phyloP scores from a whole-genome alignment of 2,797 vertebrate genomes.

The Sitta carolinensis region DNA sequence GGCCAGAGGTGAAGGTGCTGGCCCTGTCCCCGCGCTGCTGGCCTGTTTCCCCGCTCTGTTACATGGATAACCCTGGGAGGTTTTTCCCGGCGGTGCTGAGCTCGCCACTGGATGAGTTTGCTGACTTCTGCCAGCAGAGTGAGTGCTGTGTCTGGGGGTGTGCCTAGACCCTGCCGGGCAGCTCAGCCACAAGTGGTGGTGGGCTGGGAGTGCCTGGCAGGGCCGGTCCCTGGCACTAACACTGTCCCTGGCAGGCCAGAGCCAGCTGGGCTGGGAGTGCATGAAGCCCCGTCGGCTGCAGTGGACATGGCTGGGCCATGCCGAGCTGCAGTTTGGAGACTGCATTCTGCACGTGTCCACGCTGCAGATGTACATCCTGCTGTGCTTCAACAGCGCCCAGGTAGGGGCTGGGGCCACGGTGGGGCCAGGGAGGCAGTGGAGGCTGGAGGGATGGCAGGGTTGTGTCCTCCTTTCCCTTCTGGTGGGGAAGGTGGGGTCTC shows the following conservation, averaged over 20 bases:
- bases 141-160: neutral
- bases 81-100: conserved; percentile 81
- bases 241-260: conserved; percentile 77
- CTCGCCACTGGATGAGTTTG: conserved; percentile 81
- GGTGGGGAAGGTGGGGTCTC: neutral
- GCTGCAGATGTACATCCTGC: conserved; percentile 93
- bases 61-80: conserved; percentile 80
- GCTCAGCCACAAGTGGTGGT: rapidly evolving
- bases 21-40: conserved; percentile 92
- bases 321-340: conserved; percentile 82
- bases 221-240: conserved; percentile 71
- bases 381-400: conserved; percentile 85
- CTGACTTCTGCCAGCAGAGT: conserved; percentile 89
- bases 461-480: rapidly evolving
- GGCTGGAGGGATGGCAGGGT: rapidly evolving
- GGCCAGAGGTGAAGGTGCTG: conserved; percentile 81
- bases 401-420: conserved; percentile 41
- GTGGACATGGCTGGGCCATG: conserved; percentile 94
- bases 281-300: conserved; percentile 79
- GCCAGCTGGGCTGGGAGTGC: conserved; percentile 71
- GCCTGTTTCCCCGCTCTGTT: conserved; percentile 86
- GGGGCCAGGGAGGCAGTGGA: neutral
- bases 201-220: conserved; percentile 34
- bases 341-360: conserved; percentile 87
- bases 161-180: rapidly evolving